Percentiles rank a stretch among this genome's conserved stretches.
These are phyloP conservation scores for Gonatopus flavifemur DNA, from an alignment of 1,140 invertebrate genomes.

Conservation along the genomic window DNA sequence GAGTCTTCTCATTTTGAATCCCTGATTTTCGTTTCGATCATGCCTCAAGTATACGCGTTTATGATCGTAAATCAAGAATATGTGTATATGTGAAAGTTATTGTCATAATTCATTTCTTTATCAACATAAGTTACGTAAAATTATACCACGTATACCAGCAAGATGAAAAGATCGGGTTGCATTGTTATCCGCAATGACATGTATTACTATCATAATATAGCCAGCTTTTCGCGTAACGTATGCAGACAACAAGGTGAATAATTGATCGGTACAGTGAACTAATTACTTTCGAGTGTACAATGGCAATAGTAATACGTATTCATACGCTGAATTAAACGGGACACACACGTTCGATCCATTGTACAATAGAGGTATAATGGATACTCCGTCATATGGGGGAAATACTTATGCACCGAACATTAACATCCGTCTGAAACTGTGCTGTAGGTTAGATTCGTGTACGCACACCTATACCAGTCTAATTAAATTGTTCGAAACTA, in stretches of 20 bases:
- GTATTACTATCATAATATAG: constrained; percentile 26
- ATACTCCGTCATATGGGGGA: constrained; percentile 33
- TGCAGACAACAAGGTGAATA: constrained; percentile 20
- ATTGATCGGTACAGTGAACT: constrained; percentile 33
- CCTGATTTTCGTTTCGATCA: no score
- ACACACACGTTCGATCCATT: constrained; percentile 24
- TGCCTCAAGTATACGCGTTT: no score
- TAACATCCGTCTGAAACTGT: no score
- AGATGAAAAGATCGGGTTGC: constrained; percentile 1
- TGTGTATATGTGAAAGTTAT: no score
- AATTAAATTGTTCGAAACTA: no score
- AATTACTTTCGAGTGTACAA: constrained; percentile 30
- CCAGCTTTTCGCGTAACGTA: constrained; percentile 12
- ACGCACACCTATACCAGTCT: no score
- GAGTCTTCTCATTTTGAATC: no score
- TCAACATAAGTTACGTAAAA: no score
- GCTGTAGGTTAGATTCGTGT: no score
- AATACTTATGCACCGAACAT: constrained; percentile 19
- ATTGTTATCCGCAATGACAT: constrained; percentile 11
- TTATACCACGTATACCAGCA: no score
- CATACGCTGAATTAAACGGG: constrained; percentile 31
- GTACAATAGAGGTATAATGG: constrained; percentile 26
- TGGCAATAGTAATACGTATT: constrained; percentile 29
- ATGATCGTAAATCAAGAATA: no score
- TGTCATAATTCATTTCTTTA: no score